These are phyloP conservation scores for Leptopilina clavipes DNA, from an alignment of 1,140 invertebrate species.

Conservation along the genomic window DNA sequence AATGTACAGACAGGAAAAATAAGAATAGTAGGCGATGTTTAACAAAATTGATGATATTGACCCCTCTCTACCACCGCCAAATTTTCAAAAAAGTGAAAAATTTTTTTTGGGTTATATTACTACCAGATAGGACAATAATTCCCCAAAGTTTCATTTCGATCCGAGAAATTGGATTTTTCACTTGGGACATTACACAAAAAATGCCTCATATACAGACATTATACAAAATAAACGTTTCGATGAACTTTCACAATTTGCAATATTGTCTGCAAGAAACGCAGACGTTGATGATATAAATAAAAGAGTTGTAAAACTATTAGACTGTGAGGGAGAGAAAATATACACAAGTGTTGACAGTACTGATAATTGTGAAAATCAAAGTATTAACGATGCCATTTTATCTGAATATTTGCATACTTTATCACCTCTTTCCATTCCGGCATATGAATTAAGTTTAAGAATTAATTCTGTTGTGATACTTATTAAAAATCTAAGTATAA, in stretches of 20 bases:
- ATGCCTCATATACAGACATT: background rate
- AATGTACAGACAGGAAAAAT: too few species aligned
- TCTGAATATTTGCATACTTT: conserved; percentile 52
- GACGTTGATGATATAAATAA: conserved; percentile 54
- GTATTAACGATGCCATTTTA: conserved; percentile 39
- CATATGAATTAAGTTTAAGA: conserved; percentile 34
- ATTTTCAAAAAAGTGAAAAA: too few species aligned
- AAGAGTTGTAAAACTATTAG: conserved; percentile 42
- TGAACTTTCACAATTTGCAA: conserved; percentile 34
- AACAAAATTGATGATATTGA: too few species aligned
- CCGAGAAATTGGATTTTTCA: too few species aligned
- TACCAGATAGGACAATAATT: too few species aligned
- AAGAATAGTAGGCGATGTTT: too few species aligned
- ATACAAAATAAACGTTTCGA: background rate
- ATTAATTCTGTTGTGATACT: conserved; percentile 8
- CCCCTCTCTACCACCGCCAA: too few species aligned
- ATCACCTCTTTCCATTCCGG: conserved; percentile 29
- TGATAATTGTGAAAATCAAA: background rate
- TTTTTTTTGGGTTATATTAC: too few species aligned
- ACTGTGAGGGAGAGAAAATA: conserved; percentile 34
- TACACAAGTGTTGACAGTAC: conserved; percentile 38
- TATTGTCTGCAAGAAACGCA: conserved; percentile 48
- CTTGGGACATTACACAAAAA: too few species aligned
- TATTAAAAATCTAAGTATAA: too few species aligned
- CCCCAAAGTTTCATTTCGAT: too few species aligned